Evolutionary conservation across 2,888 invertebrate genomes (phyloP), one percentile per base, ranked within the genome.

Genomic region (Bursaphelenchus okinawaensis): DNA sequence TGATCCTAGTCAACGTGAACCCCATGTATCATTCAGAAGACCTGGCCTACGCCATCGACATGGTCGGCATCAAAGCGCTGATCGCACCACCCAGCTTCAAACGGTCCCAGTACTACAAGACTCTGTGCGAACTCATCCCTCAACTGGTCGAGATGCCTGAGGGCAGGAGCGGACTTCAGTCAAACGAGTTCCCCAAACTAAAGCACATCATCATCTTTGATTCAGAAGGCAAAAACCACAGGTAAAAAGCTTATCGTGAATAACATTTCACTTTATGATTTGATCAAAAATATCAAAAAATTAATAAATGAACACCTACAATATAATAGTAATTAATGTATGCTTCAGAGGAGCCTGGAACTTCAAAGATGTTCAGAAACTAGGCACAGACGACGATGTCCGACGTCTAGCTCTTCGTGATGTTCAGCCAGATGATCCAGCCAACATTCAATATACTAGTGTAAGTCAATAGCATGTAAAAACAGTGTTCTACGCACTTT

Each of bases 1-100:
- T 90, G 1, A 85, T 90, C 27, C 84, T 90, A 83, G 90, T 90
- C 9, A 89, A 88, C 64, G 86, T 92, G 28, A 92, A 93, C 65
- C 86, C 91, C 0, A 87, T 87, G 0, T 91, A 89, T 80, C 87
- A 88, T 80, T 84, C 86, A 0, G 83, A 84, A 9, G 92, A 93
- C 82, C 74, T 92, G 0, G 86, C 88, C 57, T 90, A 89, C 80
- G 89, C 89, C 61, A 79, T 92, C 16, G 87, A 88, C 29, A 90
- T 90, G 84, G 90, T 85, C 8, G 75, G 69, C 23, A 66, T 75
- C 63, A 89, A 88, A 76, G 88, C 88, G 0, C 81, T 91, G 4
- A 83, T 92, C 0, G 85, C 88, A 1, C 87, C 89, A 0, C 87
- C 88, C 55, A 83, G 79, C 0, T 89, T 87, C 79, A 88, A 88